Base-by-base conservation (phyloP, 30 jellyfish, hydroid and myxozoan genomes). In the Sanderia malayensis region DNA sequence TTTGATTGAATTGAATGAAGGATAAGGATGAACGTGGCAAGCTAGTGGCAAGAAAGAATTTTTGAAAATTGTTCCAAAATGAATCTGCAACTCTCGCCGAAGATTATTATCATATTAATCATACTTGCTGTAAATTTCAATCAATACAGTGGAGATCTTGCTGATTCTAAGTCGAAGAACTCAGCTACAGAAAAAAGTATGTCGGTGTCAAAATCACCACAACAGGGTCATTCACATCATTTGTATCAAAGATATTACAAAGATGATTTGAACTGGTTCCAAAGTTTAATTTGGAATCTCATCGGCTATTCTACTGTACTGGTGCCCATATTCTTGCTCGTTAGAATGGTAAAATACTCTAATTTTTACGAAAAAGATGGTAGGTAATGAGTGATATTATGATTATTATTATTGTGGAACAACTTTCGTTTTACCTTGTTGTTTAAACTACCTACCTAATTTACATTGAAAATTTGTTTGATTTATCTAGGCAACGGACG, bases 311-410 rank as follows among this genome's bases (percentile, higher is more conserved):
- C 94, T 0, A 77, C 81, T 0, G 84, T 90, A 1, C 53, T 90
- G 18, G 77, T 90, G 27, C 98, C 98, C 25, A 85, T 81, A 8
- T 78, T 71, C 46, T 59, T 79, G 7, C 21, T 83, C 22, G 72
- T 83, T 49, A 70, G 94, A 64, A 80, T 82, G 94, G 88, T 79
- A 15, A 84, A 82, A 61, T 70, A 79, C 31, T 83, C 98, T 34
- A 82, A 82, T 37, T 82, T 82, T 73, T 66, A 89, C 49, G 95
- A 82, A 58, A 44, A 85, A 18, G 89, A 83, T 24, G 97, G 97
- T 89, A 46, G 49, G 70, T 66, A 6, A 9, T 60, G 55, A 57
- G 52, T 55, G 27, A 8, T 55, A 9, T 9, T 55, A 17, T 21
- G 68, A 20, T 15, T 25, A 11, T 17, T 11, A 25, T 10, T 55